Evolutionary conservation across 2,113 vertebrate species (phyloP).

Genomic region (Bufo gargarizans): DNA sequence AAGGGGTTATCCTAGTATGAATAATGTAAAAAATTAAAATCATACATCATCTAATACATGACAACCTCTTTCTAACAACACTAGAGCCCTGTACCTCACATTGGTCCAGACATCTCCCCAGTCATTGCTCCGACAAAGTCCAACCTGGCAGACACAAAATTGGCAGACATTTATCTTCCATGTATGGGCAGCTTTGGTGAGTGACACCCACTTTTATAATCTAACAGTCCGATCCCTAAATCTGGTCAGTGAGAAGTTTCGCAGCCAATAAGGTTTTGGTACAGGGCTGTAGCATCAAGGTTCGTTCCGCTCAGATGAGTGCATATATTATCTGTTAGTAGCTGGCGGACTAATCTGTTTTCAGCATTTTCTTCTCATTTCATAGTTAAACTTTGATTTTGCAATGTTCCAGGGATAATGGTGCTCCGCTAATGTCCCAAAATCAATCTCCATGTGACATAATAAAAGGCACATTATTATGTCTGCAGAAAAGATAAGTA

Average conservation of each 20-base stretch:
- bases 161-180: no score
- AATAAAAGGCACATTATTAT: background rate
- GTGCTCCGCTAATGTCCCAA: background rate
- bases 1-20: no score
- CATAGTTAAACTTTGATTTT: constrained; percentile 13
- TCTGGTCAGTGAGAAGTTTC: background rate
- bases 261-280: background rate
- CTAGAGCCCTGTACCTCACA: no score
- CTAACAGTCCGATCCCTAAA: background rate
- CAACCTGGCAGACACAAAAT: no score
- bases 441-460: constrained; percentile 2
- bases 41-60: no score
- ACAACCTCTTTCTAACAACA: no score
- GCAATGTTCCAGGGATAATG: background rate
- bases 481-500: background rate
- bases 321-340: background rate
- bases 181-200: no score
- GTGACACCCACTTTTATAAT: no score
- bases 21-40: no score
- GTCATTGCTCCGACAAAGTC: no score
- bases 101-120: no score
- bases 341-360: background rate
- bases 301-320: background rate
- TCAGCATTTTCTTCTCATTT: constrained; percentile 15
- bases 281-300: background rate